Base-by-base conservation (phyloP, 1,140 invertebrate species). In the Micrasema longulum region DNA sequence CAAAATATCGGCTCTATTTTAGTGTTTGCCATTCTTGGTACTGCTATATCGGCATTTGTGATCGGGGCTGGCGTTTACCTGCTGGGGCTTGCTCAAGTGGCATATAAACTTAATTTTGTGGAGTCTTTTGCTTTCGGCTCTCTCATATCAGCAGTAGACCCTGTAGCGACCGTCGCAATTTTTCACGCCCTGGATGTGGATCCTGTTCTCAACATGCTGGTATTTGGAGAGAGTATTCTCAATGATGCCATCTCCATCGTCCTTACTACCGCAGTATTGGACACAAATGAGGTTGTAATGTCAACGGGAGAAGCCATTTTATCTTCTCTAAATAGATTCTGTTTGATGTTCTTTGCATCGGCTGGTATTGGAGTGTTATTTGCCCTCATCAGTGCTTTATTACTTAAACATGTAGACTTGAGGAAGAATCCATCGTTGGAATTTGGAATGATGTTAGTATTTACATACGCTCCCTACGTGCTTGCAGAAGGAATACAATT, bases 211-310 rank as follows among this genome's bases (percentile, higher is more conserved):
- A 98, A 99, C 84, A 99, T 99, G 96, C 93, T 99, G 83, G 97
- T 99, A 0, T 98, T 99, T 88, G 97, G 97, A 26, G 98, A 99
- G 82, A 97, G 95, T 79, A 97, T 99, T 77, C 84, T 99, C 0
- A 99, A 99, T 83, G 97, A 99, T 89, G 97, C 97, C 12, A 97
- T 99, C 66, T 93, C 97, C 12, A 99, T 99, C 86, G 97, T 99
- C 1, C 83, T 99, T 6, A 98, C 97, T 1, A 96, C 95, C 76
- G 96, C 94, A 77, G 91, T 93, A 1, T 82, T 92, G 43, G 93
- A 94, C 80, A 91, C 90, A 6, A 91, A 90, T 83, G 91, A 89
- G 82, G 90, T 90, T 38, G 77, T 81, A 31, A 92, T 93, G 84
- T 90, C 89, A 1, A 87, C 88, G 43, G 90, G 93, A 1, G 92